Evolutionary conservation across 2,797 vertebrate species (phyloP).

Genomic region (Remorina albescens): DNA sequence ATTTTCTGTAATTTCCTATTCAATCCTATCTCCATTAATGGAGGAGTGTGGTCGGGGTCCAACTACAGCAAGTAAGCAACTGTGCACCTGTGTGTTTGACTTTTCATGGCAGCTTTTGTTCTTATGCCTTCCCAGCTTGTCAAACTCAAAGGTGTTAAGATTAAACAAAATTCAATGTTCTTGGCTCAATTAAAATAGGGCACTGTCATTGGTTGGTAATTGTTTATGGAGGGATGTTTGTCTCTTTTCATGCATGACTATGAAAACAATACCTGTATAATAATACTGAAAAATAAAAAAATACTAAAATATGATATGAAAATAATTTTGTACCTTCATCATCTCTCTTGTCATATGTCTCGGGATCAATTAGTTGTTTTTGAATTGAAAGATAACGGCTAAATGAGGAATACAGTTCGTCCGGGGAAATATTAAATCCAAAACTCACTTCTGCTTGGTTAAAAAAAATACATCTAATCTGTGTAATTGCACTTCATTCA

Average conservation of each 20-base stretch:
- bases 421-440: not conserved
- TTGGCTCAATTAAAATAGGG: not conserved
- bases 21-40: constrained; percentile 40
- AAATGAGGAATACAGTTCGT: not conserved
- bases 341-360: too few species aligned
- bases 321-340: too few species aligned
- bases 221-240: too few species aligned
- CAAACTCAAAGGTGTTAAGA: not conserved
- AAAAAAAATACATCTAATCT: not conserved
- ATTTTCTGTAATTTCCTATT: constrained; percentile 67
- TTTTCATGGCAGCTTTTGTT: not conserved
- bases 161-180: not conserved
- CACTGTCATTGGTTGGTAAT: too few species aligned
- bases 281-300: too few species aligned
- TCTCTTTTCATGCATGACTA: too few species aligned
- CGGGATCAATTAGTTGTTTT: too few species aligned
- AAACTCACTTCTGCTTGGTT: not conserved
- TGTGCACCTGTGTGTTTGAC: not conserved
- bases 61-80: constrained; percentile 1
- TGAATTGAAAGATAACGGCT: too few species aligned
- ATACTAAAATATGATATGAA: too few species aligned
- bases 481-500: not conserved
- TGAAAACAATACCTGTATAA: too few species aligned
- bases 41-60: constrained; percentile 12
- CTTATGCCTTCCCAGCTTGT: not conserved